Percentiles rank a stretch among this genome's conserved stretches.
These are phyloP conservation scores for Epinephelus lanceolatus DNA, from an alignment of 2,113 vertebrate genomes.

Conservation along the genomic window DNA sequence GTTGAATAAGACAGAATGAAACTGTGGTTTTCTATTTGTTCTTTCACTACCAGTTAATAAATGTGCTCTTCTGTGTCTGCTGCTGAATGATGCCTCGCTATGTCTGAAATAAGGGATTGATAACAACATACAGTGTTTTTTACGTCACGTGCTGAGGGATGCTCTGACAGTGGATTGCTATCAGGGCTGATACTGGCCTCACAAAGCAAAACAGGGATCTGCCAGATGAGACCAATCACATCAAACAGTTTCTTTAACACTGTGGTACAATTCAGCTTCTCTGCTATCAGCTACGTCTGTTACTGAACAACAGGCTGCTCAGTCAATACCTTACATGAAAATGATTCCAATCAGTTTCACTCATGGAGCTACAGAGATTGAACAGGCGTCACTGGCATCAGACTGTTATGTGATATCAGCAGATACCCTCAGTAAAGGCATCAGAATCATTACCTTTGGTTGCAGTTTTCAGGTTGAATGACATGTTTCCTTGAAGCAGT, in stretches of 20 bases:
- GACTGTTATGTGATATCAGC: neutral
- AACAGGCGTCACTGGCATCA: neutral
- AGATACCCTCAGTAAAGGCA: neutral
- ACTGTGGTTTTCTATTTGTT: slow-evolving; percentile 33
- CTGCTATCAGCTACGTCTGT: neutral
- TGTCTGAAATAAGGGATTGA: neutral
- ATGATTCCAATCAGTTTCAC: neutral
- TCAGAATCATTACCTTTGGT: no score
- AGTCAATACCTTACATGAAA: neutral
- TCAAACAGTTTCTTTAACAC: neutral
- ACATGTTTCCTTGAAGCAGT: no score
- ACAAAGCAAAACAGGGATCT: neutral
- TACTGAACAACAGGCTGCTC: neutral
- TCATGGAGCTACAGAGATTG: neutral
- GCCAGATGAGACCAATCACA: neutral
- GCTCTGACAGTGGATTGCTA: neutral
- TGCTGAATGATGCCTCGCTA: neutral
- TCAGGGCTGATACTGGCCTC: neutral
- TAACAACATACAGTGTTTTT: neutral
- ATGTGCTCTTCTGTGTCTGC: slow-evolving; percentile 20
- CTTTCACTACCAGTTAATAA: slow-evolving; percentile 15
- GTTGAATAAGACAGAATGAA: slow-evolving; percentile 45
- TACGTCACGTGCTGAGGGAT: neutral
- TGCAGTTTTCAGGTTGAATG: no score
- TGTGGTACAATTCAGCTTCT: neutral